Evolutionary conservation across 92 coral and sea anemone species (phyloP), one percentile per base, ranked within the genome.

Genomic region (Porites rus): DNA sequence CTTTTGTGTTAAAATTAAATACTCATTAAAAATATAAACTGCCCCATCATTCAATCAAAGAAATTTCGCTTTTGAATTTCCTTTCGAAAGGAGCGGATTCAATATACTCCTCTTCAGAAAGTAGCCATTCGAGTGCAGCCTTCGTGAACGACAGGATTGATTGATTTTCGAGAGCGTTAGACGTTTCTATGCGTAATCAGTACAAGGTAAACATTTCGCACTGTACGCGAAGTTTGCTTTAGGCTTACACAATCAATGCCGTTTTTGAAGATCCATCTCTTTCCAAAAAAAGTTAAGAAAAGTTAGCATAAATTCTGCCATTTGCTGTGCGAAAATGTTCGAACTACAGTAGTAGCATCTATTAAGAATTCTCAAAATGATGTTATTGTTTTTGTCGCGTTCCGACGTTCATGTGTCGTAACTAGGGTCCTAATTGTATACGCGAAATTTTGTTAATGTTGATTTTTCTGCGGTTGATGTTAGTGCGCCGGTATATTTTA

Each of bases 141-240:
- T 74, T 69, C 69, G 86, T 60, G 59, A 56, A 66, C 68, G 7
- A 18, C 66, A 31, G 53, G 76, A 19, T 58, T 58, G 70, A 19
- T 60, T 12, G 53, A 81, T 70, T 81, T 70, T 50, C 74, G 73
- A 62, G 71, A 72, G 79, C 65, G 74, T 77, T 17, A 72, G 72
- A 82, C 72, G 86, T 82, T 82, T 65, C 87, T 83, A 72, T 17
- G 61, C 62, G 69, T 83, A 51, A 74, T 38, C 78, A 83, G 70
- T 75, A 8, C 51, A 38, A 52, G 21, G 80, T 83, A 62, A 83
- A 83, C 80, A 83, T 25, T 60, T 71, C 65, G 12, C 24, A 68
- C 59, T 70, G 50, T 63, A 38, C 62, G 1, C 73, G 65, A 72
- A 17, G 73, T 73, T 74, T 74, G 59, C 51, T 74, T 51, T 62